Evolutionary conservation across 2,113 vertebrate genomes (phyloP), one percentile per base, ranked within the genome.

Genomic region (Bubo bubo): DNA sequence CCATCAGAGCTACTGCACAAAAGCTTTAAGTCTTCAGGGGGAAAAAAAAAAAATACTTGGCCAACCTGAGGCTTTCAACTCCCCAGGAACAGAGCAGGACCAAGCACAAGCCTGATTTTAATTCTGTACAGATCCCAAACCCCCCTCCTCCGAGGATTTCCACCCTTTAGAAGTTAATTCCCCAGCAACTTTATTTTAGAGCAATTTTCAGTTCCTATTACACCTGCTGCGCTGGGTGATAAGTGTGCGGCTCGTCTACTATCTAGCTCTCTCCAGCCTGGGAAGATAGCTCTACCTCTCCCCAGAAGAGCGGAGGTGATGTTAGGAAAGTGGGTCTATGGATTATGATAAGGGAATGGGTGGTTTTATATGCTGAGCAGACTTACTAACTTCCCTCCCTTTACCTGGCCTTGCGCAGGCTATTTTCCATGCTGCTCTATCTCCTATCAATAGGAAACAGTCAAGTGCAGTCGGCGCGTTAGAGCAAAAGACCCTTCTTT

Each of bases 171-270:
- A 97, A 98, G 95, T 98, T 98, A 97, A 98, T 98, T 98, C 95
- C 96, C 96, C 53, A 16, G 88, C 86, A 98, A 97, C 95, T 98
- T 97, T 95, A 90, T 95, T 96, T 93, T 85, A 86, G 97, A 97
- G 96, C 96, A 97, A 97, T 98, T 98, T 98, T 56, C 86, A 77
- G 94, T 95, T 90, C 88, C 95, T 79, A 94, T 97, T 98, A 95
- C n/a, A 28, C 96, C 86, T 32, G 87, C 96, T 96, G 96, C 47
- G 90, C 74, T 0, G 11, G 82, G 79, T 39, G 87, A 18, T 94
- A 96, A 95, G 77, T 26, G 50, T 20, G 35, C 5, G 9, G 74
- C 93, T 88, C 76, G 10, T 8, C 63, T 10, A 28, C 95, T 97
- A 97, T 97, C 97, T 95, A 35, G 53, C 81, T 88, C 85, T 63